A percentile compares a stretch with the other conserved stretches of the same genome.
phyloP scores from a whole-genome alignment of 2,888 invertebrate genomes.

The Drosophila siamana region DNA sequence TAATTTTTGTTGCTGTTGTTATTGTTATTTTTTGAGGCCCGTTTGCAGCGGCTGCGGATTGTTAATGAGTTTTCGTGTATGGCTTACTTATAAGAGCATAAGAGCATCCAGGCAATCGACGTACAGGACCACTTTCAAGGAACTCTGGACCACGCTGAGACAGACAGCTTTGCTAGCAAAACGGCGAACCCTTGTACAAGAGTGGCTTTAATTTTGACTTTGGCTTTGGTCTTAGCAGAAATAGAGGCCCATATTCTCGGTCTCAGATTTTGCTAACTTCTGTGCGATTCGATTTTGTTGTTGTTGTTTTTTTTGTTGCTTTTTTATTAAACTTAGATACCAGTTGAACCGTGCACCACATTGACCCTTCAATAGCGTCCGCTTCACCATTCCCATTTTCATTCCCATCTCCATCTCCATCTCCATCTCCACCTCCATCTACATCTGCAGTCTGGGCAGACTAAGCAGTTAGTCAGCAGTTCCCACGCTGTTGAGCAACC shows the following conservation, averaged over 20 bases:
- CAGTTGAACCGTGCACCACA: conserved; percentile 23
- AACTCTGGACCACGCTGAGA: conserved; percentile 53
- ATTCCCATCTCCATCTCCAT: background rate
- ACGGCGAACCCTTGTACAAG: conserved; percentile 24
- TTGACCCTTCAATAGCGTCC: conserved; percentile 23
- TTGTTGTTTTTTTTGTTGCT: too few relatives aligned
- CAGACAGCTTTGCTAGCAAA: conserved; percentile 66
- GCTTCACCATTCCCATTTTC: background rate
- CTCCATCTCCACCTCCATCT: background rate
- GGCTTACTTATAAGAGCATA: conserved; percentile 69
- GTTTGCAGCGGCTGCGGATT: conserved; percentile 63
- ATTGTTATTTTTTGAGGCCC: conserved; percentile 39
- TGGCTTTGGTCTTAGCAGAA: background rate
- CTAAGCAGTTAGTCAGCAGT: conserved; percentile 36
- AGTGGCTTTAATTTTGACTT: background rate
- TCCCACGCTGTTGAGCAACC: conserved; percentile 76
- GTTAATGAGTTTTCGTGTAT: conserved; percentile 82
- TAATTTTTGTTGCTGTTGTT: conserved; percentile 68
- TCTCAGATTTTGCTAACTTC: conserved; percentile 31
- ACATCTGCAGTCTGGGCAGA: background rate
- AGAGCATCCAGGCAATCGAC: conserved; percentile 14
- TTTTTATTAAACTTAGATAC: conserved; percentile 69
- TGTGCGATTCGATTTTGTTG: conserved; percentile 34
- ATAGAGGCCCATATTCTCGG: conserved; percentile 20
- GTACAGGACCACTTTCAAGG: conserved; percentile 73